phyloP scores from a whole-genome alignment of 2,113 vertebrate genomes.

The Platysternon megacephalum region DNA sequence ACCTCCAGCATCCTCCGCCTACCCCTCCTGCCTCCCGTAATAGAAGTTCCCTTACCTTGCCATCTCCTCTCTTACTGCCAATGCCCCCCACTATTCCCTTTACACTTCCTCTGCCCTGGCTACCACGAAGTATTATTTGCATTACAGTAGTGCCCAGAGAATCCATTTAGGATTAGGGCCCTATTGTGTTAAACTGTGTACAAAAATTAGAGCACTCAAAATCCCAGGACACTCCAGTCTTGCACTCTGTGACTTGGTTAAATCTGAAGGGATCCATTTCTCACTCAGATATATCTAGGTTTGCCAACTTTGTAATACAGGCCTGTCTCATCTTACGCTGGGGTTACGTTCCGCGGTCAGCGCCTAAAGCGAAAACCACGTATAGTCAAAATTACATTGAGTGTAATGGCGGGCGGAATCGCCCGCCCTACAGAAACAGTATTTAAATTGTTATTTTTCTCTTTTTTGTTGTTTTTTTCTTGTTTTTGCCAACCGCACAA shows the following conservation, averaged over 20 bases:
- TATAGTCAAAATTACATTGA: too few relatives aligned
- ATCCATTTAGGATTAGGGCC: slow-evolving; percentile 28
- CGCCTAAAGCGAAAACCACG: too few relatives aligned
- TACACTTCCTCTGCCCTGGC: not conserved
- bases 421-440: too few relatives aligned
- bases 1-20: not conserved
- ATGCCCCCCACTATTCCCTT: not conserved
- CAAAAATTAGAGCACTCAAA: not conserved
- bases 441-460: too few relatives aligned
- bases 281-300: not conserved
- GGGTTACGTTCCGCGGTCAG: too few relatives aligned
- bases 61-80: not conserved
- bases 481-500: too few relatives aligned
- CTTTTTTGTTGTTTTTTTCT: too few relatives aligned
- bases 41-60: not conserved
- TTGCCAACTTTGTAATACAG: too few relatives aligned
- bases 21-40: not conserved
- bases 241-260: not conserved
- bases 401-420: too few relatives aligned
- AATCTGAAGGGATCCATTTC: not conserved
- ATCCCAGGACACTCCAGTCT: not conserved
- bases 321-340: too few relatives aligned
- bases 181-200: not conserved
- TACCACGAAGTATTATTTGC: slow-evolving; percentile 1
- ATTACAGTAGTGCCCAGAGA: not conserved